phyloP scores from a whole-genome alignment of 2,113 vertebrate genomes.

The Kryptolebias marmoratus region DNA sequence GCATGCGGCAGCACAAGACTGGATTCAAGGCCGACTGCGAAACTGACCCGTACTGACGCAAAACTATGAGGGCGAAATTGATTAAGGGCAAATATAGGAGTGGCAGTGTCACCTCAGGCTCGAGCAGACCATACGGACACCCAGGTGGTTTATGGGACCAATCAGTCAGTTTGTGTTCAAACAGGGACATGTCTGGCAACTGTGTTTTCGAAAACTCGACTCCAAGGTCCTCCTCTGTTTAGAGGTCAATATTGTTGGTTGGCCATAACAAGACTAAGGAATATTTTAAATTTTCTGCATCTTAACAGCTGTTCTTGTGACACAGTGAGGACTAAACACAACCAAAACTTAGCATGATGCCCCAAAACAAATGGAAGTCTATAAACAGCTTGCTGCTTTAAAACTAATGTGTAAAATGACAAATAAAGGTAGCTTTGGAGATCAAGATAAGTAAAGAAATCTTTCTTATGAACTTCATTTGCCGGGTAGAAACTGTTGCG shows the following conservation, averaged over 20 bases:
- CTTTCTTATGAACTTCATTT: no score
- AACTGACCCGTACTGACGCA: slow-evolving; percentile 19
- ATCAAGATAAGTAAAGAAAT: no score
- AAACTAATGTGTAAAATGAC: no score
- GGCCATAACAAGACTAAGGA: no score
- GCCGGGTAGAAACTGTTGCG: neutral
- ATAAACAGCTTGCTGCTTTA: no score
- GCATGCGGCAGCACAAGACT: slow-evolving; percentile 13
- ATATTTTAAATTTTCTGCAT: no score
- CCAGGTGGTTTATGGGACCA: slow-evolving; percentile 34
- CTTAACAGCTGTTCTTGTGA: neutral
- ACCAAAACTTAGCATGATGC: no score
- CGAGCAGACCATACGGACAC: slow-evolving; percentile 34
- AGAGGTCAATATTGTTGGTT: slow-evolving; percentile 1
- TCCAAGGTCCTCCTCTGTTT: neutral
- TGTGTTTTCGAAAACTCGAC: slow-evolving; percentile 36
- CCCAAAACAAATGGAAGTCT: no score
- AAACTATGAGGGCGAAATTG: slow-evolving; percentile 48
- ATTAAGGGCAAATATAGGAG: slow-evolving; percentile 47
- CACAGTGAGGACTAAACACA: no score
- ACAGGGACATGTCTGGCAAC: slow-evolving; percentile 9
- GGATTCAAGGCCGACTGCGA: slow-evolving; percentile 18
- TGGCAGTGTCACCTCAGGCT: slow-evolving; percentile 47
- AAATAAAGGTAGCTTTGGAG: no score
- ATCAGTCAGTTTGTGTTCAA: slow-evolving; percentile 59